phyloP scores from a whole-genome alignment of 2,888 invertebrate genomes.

The Lithophane semibrunnea region DNA sequence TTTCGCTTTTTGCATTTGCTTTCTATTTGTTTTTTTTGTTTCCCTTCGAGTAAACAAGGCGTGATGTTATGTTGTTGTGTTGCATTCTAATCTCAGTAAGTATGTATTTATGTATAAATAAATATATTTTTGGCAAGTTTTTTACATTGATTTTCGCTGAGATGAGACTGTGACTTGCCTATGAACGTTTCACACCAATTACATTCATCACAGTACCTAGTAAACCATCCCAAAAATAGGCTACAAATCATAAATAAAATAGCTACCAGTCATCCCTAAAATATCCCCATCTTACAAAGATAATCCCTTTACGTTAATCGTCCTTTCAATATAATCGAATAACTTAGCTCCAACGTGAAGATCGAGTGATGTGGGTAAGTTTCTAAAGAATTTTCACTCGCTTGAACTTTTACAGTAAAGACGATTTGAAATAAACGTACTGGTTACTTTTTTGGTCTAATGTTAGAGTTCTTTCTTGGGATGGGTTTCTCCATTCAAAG shows the following conservation, averaged over 20 bases:
- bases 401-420: constrained; percentile 3
- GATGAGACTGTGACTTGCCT: too few relatives aligned
- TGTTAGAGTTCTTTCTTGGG: not conserved
- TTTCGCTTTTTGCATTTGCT: too few relatives aligned
- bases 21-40: too few relatives aligned
- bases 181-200: not conserved
- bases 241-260: not conserved
- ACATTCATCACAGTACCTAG: too few relatives aligned
- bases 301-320: constrained; percentile 41
- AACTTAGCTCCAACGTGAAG: constrained; percentile 25
- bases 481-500: not conserved
- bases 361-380: constrained; percentile 25
- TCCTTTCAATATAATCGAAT: constrained; percentile 28
- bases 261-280: constrained; percentile 5
- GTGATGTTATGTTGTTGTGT: too few relatives aligned
- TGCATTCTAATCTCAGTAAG: too few relatives aligned
- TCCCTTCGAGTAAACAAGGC: too few relatives aligned
- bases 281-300: constrained; percentile 2
- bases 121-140: too few relatives aligned
- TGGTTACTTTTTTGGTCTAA: not conserved
- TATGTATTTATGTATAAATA: too few relatives aligned
- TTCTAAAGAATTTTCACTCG: constrained; percentile 17
- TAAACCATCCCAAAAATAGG: not conserved
- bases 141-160: too few relatives aligned
- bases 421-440: not conserved